Evolutionary conservation across 2,797 vertebrate species (phyloP), one percentile per base, ranked within the genome.

Genomic region (Varecia variegata): DNA sequence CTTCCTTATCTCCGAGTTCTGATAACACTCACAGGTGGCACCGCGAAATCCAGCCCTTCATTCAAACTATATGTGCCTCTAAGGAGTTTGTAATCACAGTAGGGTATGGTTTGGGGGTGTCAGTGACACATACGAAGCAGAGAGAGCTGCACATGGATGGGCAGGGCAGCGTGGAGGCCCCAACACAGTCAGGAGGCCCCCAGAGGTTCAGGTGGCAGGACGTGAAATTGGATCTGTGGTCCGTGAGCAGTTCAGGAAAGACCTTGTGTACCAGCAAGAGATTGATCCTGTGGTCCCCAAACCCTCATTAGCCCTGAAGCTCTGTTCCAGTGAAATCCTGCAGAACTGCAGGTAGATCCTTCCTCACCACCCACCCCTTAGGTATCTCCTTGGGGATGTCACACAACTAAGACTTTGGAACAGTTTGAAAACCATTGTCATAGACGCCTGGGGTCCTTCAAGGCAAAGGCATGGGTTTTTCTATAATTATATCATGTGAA

Each of bases 361-460:
- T 62, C 45, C 35, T 65, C n/a, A 43, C 13, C 23, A 23, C 23
- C 0, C 0, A 32, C 23, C 5, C 27, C 4, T 8, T 58, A 85
- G 38, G 40, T n/a, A 88, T 20, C 25, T 23, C 45, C 73, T 21
- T 25, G 5, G 11, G 27, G 14, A 18, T 35, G 27, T 58, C 79
- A 90, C 12, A 83, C 27, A 85, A 88, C 65, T n/a, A 83, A 21
- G 21, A 3, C 38, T 87, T 88, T 32, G 67, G 96, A 92, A 94
- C 15, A 58, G 2, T 45, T 88, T 68, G n/a, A 81, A 96, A 95
- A 80, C 0, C 35, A 81, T 56, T 95, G 43, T 56, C n/a, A 88
- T 9, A 74, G 79, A 60, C 17, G 62, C 52, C 8, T 40, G 10
- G 56, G 45, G 3, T n/a, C 50, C 67, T 83, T 40, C 0, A 77